Base-by-base conservation (phyloP, 2,888 invertebrate genomes). In the Drosophila putrida region DNA sequence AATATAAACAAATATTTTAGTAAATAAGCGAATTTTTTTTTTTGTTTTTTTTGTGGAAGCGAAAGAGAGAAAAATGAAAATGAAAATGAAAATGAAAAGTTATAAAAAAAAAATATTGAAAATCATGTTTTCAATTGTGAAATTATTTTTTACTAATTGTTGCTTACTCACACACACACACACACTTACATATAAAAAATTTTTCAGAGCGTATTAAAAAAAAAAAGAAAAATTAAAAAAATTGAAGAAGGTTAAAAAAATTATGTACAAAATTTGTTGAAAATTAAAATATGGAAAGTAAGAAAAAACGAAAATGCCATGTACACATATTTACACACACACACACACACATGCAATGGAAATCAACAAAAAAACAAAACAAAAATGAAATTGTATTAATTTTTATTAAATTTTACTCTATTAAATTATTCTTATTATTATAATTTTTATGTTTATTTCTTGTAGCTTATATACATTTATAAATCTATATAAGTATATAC, bases 371-470 rank as follows among this genome's bases (percentile, higher is more conserved):
- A 66, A 54, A 49, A 75, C 68, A 68, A 64, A 51, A 55, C 69
- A 46, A 80, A 86, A 77, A 78, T 69, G 69, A 83, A 85, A 86
- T 86, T 86, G 86, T 88, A 88, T 85, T 85, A 85, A 85, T 85
- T 88, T 85, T 77, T 80, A 74, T 80, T 74, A 72, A 76, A 72
- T 64, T 84, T 80, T 85, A 80, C 82, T 86, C 75, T 85, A 85
- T 88, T 88, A 86, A 85, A 88, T 86, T 88, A 88, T 85, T 88
- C 64, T 88, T 83, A 81, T 82, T 85, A 80, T 85, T 85, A 75
- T 78, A 73, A 77, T 73, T 73, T 75, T 55, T 74, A 81, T 80
- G 68, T 79, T 75, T 69, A 80, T 81, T 83, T 86, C 78, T 81
- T 80, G 51, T 80, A 80, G 83, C 54, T 64, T 76, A 63, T 76